Evolutionary conservation across 2,797 vertebrate genomes (phyloP).

Genomic region (Gadopsis bispinosus): DNA sequence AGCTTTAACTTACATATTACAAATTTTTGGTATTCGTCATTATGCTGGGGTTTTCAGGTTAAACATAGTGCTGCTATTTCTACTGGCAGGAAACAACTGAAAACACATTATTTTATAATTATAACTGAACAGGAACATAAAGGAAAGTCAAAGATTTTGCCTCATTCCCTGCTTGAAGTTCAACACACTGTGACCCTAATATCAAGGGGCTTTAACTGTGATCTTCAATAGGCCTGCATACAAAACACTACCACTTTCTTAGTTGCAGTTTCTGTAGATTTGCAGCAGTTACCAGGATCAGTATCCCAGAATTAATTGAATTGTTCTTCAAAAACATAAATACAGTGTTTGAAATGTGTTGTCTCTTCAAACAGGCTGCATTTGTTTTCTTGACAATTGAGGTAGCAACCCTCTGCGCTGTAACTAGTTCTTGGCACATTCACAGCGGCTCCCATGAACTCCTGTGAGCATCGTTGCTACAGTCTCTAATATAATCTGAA

Average conservation of each 20-base stretch:
- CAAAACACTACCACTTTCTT: neutral
- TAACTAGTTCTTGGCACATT: neutral
- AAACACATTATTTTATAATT: neutral
- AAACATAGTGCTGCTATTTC: neutral
- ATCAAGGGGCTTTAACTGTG: neutral
- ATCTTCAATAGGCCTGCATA: too few relatives aligned
- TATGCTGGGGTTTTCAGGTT: neutral
- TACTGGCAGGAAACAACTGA: neutral
- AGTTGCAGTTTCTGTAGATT: neutral
- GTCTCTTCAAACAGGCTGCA: neutral
- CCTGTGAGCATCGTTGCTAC: neutral
- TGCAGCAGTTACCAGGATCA: neutral
- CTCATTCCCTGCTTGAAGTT: neutral
- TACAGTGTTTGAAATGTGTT: slow-evolving; percentile 3
- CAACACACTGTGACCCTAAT: neutral
- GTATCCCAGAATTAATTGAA: neutral
- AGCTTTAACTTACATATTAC: neutral
- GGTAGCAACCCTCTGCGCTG: neutral
- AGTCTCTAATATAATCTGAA: slow-evolving; percentile 14
- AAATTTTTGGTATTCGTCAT: neutral
- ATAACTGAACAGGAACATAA: neutral
- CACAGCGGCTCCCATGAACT: slow-evolving; percentile 5
- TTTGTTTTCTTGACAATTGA: slow-evolving; percentile 4
- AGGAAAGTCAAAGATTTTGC: neutral
- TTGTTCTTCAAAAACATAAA: slow-evolving; percentile 13